Evolutionary conservation across 2,888 invertebrate species (phyloP), one percentile per base, ranked within the genome.

Genomic region (Catotricha subobsoleta): DNA sequence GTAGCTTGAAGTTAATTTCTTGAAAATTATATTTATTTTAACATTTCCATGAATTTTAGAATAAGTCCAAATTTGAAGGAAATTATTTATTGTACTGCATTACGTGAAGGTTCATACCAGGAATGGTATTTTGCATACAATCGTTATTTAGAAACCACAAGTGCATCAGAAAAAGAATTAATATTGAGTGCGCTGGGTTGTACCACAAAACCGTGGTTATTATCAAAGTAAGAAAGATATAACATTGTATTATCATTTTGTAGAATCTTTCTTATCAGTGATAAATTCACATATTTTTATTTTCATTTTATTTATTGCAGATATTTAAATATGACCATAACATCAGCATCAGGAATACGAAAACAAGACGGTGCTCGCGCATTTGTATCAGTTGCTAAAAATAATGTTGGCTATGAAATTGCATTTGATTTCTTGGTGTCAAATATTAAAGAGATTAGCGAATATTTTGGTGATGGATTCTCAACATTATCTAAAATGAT

Each of bases 51-150:
- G 13, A 28, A 37, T 31, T 56, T 39, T 48, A 74, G 74, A 37
- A 68, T 80, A 41, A 66, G 71, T 29, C 70, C 74, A 9, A 73
- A 76, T 54, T 54, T 78, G 20, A 70, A 73, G 45, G 58, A 65
- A 3, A 66, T 68, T 7, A 71, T 77, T 27, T 78, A 77, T 53
- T 80, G 80, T 51, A 71, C 71, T 3, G 74, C 74, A 1, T 62
- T 80, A 28, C 63, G 68, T 27, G 66, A 71, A 48, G 79, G 77
- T 1, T 69, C 69, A 1, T 67, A 67, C 47, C 63, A 62, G 8
- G 79, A 78, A 56, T 81, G 80, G 80, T 65, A 76, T 44, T 76
- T 74, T 51, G 71, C 72, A 16, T 74, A 72, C 54, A 59, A 68
- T 15, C 57, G 57, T 38, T 64, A 61, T 45, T 57, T 54, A 25